Conservation (phyloP, 1,140 invertebrate genomes). For the Megathymus violae region DNA sequence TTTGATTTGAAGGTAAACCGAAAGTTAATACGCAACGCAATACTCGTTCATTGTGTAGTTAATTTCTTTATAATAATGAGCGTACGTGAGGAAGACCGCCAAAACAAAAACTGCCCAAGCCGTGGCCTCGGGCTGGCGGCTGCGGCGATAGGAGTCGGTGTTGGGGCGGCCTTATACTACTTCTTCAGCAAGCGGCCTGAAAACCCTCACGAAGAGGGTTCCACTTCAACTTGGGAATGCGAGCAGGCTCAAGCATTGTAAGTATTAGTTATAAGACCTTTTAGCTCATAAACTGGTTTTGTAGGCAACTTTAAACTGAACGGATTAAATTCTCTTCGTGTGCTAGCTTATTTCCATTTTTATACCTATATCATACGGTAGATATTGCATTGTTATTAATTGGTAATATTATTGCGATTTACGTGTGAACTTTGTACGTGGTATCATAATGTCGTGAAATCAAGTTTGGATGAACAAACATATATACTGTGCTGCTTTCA, state of each 20-base stretch:
- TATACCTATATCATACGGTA: not conserved
- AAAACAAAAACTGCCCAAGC: conserved; percentile 58
- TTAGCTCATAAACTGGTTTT: not conserved
- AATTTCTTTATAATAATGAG: conserved; percentile 58
- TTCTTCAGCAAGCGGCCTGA: conserved; percentile 66
- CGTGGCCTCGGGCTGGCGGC: conserved; percentile 67
- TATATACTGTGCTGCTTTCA: not conserved
- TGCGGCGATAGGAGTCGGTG: conserved; percentile 68
- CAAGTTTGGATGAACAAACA: conserved; percentile 3
- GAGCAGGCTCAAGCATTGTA: conserved; percentile 59
- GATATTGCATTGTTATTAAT: not conserved
- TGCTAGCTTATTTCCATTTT: not conserved
- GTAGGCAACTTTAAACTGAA: not conserved
- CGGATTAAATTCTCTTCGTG: not conserved
- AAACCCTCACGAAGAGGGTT: conserved; percentile 57
- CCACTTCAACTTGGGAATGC: conserved; percentile 52
- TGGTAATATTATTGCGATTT: conserved; percentile 11
- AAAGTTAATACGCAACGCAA: conserved; percentile 24
- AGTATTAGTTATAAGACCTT: conserved; percentile 42
- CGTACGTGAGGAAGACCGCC: conserved; percentile 65
- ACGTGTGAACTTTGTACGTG: not conserved
- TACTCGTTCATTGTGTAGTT: conserved; percentile 12
- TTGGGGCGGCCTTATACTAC: conserved; percentile 77
- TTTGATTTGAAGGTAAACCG: conserved; percentile 32
- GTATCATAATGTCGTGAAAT: not conserved